phyloP scores from a whole-genome alignment of 64 coral and sea anemone genomes.

The Montipora efflorescens region DNA sequence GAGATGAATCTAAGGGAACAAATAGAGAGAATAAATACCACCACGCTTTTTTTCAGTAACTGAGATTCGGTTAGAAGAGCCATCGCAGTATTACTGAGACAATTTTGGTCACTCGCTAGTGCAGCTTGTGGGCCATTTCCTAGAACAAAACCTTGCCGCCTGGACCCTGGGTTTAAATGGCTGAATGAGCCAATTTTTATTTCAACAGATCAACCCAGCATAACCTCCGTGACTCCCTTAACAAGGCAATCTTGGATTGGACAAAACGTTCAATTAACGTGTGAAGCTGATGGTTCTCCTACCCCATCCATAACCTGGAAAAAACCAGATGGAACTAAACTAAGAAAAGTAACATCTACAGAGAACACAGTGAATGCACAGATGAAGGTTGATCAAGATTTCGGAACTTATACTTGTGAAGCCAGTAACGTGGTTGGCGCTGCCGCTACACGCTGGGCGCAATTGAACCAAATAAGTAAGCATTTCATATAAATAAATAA shows the following conservation, averaged over 20 bases:
- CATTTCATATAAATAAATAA: too few species aligned
- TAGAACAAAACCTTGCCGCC: too few species aligned
- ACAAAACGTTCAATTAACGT: not conserved
- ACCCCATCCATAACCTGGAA: conserved; percentile 9
- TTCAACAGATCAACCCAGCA: not conserved
- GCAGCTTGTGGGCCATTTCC: too few species aligned
- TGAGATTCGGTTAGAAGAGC: too few species aligned
- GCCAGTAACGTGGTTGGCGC: not conserved
- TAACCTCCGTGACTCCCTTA: not conserved
- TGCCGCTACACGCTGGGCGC: not conserved
- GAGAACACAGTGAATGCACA: not conserved
- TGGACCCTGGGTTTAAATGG: too few species aligned
- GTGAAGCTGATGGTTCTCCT: conserved; percentile 12
- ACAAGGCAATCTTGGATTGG: conserved; percentile 16
- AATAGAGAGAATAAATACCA: too few species aligned
- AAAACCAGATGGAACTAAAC: not conserved
- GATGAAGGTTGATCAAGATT: not conserved
- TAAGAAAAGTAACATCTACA: not conserved
- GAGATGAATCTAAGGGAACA: too few species aligned
- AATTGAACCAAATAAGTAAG: conserved; percentile 31
- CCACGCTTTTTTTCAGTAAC: too few species aligned
- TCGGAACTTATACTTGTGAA: not conserved
- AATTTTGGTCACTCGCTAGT: too few species aligned
- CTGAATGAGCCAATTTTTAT: too few species aligned
- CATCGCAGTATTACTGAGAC: too few species aligned